Base-by-base conservation (phyloP, 1,140 invertebrate species). In the Anastatus disparis region DNA sequence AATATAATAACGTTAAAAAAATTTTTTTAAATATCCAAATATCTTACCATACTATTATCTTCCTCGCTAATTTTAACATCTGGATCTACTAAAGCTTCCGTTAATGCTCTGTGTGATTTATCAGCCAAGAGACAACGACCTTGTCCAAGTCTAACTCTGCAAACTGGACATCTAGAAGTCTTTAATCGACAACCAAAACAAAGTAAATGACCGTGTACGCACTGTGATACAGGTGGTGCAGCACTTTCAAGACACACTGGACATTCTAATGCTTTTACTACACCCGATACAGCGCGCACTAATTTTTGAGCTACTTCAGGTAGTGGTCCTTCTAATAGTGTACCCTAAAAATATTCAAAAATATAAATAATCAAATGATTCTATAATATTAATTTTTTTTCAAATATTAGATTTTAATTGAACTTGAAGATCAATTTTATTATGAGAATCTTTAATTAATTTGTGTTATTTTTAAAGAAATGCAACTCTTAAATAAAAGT, bases 151-250 rank as follows among this genome's bases (percentile, higher is more conserved):
- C 83, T 20, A 20, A 79, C 85, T 42, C 90, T 83, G 69, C 90
- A 91, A 7, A 91, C 84, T 0, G 90, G 90, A 78, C 90, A 91
- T 50, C 84, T 85, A 59, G 87, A 82, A 2, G 89, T 87, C 70
- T 88, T 88, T 7, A 87, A 78, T 55, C 90, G 86, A 75, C 90
- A 91, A 42, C 86, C 81, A 6, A 88, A 85, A 74, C 90, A 92
- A 3, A 91, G 81, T 17, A 91, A 82, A 70, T 91, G 90, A 9
- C 90, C 90, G 69, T 91, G 90, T 42, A 90, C 88, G 73, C 91
- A 92, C 77, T 91, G 90, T 48, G 88, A 87, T 0, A 89, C 88
- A 3, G 91, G 90, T 2, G 90, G 88, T 24, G 84, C 71, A 27
- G 90, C 88, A 40, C 88, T 90, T 70, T 90, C 88, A 35, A 89